Percentiles rank a stretch among this genome's conserved stretches.
phyloP scores from a whole-genome alignment of 2,797 vertebrate genomes.

The Cyprinodon diabolis region DNA sequence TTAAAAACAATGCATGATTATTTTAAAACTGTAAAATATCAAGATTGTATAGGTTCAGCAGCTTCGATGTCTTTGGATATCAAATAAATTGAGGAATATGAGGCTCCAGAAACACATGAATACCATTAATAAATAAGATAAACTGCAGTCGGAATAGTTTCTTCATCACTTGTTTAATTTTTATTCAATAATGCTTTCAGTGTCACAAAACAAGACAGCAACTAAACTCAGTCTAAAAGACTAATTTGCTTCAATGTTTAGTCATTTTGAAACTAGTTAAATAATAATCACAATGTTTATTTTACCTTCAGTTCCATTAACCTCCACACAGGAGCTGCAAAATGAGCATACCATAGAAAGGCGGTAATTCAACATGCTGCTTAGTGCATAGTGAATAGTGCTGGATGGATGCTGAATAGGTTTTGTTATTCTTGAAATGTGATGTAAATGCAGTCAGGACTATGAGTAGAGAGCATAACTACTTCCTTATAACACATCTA shows the following conservation, averaged over 20 bases:
- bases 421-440: conserved; percentile 1
- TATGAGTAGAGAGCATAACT: background rate
- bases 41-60: background rate
- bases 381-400: background rate
- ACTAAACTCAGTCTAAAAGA: too few species aligned
- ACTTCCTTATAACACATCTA: background rate
- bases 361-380: background rate
- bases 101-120: too few species aligned
- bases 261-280: background rate
- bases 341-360: background rate
- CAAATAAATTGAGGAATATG: too few species aligned
- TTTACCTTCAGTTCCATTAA: background rate
- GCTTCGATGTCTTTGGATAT: too few species aligned
- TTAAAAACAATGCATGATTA: background rate
- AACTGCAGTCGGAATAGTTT: too few species aligned
- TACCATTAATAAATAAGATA: too few species aligned
- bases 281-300: background rate
- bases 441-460: background rate
- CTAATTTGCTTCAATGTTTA: too few species aligned
- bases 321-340: background rate
- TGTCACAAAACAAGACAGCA: too few species aligned
- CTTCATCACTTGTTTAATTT: too few species aligned
- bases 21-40: background rate
- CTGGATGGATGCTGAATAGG: background rate
- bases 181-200: too few species aligned